Base-by-base conservation (phyloP, 2,888 invertebrate species). In the Autographa pulchrina region DNA sequence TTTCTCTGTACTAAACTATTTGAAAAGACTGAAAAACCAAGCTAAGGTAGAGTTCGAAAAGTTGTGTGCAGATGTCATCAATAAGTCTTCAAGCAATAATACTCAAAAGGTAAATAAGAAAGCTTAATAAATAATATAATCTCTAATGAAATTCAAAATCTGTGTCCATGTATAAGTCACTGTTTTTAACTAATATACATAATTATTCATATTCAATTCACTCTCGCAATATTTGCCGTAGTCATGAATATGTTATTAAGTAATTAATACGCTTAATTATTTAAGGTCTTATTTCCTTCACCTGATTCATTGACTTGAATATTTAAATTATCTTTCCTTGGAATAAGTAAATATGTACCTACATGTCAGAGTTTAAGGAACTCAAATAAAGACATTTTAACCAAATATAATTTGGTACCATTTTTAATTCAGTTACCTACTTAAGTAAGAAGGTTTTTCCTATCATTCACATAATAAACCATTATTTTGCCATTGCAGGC, bases 11-110 rank as follows among this genome's bases (percentile, higher is more conserved):
- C 97, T 99, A 75, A 99, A 99, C 92, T 99, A 99, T 92, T 96
- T 99, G 89, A 99, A 99, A 94, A 97, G 99, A 92, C 96, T 99
- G 85, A 99, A 99, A 95, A 99, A 98, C 92, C 98, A 98, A 91
- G 99, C 99, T 25, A 98, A 98, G 93, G 96, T 97, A 67, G 99
- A 99, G 91, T 98, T 98, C 88, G 99, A 99, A 90, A 97, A 98
- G 88, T 96, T 98, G 58, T 98, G 98, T 85, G 97, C 97, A 75
- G 98, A 98, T 87, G 98, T 98, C 75, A 96, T 97, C 82, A 97
- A 97, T 81, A 97, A 97, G 90, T 92, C 96, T 84, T 92, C 96
- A 83, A 90, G 92, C 88, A 92, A 94, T 91, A 95, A 93, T 80
- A 92, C 89, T 72, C 96, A 96, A 68, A 96, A 96, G 93, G 96